phyloP scores from a whole-genome alignment of 1,140 invertebrate species.

The Drosophila auraria region DNA sequence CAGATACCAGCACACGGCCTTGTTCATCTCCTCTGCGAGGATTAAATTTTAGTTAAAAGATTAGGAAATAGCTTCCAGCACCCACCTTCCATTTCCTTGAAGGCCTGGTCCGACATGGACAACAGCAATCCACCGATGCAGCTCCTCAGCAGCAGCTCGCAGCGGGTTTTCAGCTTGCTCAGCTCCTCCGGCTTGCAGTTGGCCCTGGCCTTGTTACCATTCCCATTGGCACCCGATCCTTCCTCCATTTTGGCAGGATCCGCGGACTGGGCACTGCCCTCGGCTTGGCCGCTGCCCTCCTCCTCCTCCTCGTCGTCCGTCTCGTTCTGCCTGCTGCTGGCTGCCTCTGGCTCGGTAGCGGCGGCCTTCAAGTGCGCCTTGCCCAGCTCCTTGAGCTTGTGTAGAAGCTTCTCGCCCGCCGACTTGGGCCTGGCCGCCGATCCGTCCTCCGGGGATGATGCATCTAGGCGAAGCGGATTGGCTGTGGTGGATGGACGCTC shows the following conservation, averaged over 20 bases:
- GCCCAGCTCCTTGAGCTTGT: constrained; percentile 69
- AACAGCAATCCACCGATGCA: constrained; percentile 92
- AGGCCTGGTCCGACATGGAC: constrained; percentile 92
- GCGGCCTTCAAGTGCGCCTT: constrained; percentile 67
- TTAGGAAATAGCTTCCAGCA: not conserved
- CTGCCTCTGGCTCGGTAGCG: constrained; percentile 60
- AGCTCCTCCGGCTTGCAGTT: constrained; percentile 93
- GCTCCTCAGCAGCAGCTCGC: constrained; percentile 88
- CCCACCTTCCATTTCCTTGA: constrained; percentile 93
- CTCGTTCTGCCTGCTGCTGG: constrained; percentile 71
- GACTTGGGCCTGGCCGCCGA: constrained; percentile 59
- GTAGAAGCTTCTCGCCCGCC: constrained; percentile 68
- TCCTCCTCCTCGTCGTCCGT: constrained; percentile 72
- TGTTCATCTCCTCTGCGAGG: constrained; percentile 92
- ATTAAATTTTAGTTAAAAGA: not conserved
- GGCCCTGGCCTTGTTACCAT: constrained; percentile 90
- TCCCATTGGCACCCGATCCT: constrained; percentile 40
- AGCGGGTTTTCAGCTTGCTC: constrained; percentile 89
- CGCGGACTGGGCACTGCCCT: constrained; percentile 55
- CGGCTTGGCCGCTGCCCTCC: constrained; percentile 42
- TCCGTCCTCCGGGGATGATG: constrained; percentile 50
- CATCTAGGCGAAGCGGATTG: constrained; percentile 49
- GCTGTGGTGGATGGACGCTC: constrained; percentile 45
- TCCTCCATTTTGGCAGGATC: constrained; percentile 41
- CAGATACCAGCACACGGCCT: constrained; percentile 95